Evolutionary conservation across 2,888 invertebrate genomes (phyloP).

Genomic region (Pristionchus exspectatus): DNA sequence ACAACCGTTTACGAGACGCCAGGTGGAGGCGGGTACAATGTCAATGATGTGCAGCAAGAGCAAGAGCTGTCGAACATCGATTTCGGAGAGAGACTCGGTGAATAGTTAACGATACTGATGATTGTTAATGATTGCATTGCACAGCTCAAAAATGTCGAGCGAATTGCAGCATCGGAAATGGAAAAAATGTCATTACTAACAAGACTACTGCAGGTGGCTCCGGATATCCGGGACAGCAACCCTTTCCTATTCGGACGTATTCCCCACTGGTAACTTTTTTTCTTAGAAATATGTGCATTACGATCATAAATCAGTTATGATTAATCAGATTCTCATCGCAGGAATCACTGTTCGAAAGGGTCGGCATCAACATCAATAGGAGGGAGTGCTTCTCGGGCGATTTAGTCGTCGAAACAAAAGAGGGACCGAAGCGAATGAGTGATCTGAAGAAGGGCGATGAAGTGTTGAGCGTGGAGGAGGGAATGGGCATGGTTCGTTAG

Average conservation of each 20-base stretch:
- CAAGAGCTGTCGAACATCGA: background rate
- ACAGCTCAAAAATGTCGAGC: too few species aligned
- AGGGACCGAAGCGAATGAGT: constrained; percentile 71
- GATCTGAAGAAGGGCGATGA: constrained; percentile 73
- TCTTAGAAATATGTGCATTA: too few species aligned
- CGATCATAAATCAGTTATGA: too few species aligned
- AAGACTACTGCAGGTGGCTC: background rate
- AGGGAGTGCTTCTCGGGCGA: constrained; percentile 73
- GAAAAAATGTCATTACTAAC: too few species aligned
- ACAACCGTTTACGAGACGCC: constrained; percentile 10
- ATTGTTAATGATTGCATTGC: too few species aligned
- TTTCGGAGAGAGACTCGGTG: constrained; percentile 7
- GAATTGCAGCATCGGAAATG: too few species aligned
- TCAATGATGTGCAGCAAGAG: background rate
- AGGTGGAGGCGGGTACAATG: background rate
- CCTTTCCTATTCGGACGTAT: too few species aligned
- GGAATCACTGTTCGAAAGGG: background rate
- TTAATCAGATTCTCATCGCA: too few species aligned
- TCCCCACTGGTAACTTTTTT: too few species aligned
- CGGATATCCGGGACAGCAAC: background rate
- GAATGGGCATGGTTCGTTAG: constrained; percentile 63
- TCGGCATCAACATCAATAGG: too few species aligned
- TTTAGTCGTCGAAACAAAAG: constrained; percentile 70
- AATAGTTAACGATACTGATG: too few species aligned
- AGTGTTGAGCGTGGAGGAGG: constrained; percentile 73